Conservation (phyloP, 2,888 invertebrate species). For the Neria commutata region DNA sequence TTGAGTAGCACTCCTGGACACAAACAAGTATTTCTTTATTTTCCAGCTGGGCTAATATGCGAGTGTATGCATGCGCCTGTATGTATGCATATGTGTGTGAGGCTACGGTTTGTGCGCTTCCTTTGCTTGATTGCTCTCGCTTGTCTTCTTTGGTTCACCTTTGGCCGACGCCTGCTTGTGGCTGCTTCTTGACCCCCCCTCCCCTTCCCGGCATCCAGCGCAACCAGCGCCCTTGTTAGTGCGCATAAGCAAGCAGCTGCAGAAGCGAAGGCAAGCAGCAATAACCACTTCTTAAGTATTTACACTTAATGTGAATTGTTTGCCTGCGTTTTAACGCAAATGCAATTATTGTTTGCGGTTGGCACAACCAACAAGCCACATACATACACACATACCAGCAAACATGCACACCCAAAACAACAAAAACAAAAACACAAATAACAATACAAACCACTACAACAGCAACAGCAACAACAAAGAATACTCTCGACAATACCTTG, state of each 20-base stretch:
- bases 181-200: slow-evolving; percentile 8
- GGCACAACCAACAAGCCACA: background rate
- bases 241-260: slow-evolving; percentile 21
- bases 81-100: slow-evolving; percentile 7
- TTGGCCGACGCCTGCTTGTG: background rate
- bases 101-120: background rate
- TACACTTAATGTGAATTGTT: slow-evolving; percentile 52
- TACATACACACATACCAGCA: background rate
- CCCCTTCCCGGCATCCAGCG: slow-evolving; percentile 6
- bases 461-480: too few relatives aligned
- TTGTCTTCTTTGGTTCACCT: background rate
- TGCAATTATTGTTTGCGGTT: slow-evolving; percentile 45
- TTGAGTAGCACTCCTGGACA: background rate
- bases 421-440: background rate
- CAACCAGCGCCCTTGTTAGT: slow-evolving; percentile 5
- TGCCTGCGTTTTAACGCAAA: slow-evolving; percentile 52
- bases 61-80: background rate
- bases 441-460: too few relatives aligned
- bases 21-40: background rate
- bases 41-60: background rate
- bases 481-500: too few relatives aligned
- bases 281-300: slow-evolving; percentile 39
- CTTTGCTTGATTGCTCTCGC: background rate
- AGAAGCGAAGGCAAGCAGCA: slow-evolving; percentile 11
- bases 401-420: background rate